Conservation (phyloP, 2,797 vertebrate species). For the Phaenicophaeus curvirostris region DNA sequence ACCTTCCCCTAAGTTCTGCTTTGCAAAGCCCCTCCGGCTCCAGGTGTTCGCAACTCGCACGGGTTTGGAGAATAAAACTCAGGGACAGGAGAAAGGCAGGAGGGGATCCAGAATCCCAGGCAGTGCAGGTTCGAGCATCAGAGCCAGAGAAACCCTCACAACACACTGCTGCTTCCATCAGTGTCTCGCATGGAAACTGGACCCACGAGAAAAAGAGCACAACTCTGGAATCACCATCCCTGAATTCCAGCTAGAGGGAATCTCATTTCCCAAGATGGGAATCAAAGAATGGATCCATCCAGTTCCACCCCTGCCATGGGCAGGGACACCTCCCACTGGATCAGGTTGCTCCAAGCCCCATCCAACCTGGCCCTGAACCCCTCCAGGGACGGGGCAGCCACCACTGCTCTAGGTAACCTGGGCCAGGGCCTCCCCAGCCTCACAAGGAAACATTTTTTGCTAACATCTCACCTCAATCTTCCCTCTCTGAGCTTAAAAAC, state of each 20-base stretch:
- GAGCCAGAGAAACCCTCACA: background rate
- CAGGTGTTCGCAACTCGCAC: background rate
- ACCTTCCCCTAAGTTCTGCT: background rate
- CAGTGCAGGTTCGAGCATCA: accelerated
- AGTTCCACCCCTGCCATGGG: too few species aligned
- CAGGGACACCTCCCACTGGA: too few species aligned
- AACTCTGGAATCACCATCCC: background rate
- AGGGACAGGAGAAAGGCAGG: background rate
- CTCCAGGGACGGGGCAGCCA: too few species aligned
- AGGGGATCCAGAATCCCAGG: background rate
- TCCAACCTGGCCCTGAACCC: too few species aligned
- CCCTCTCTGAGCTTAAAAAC: too few species aligned
- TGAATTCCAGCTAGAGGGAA: background rate
- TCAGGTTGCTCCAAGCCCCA: too few species aligned
- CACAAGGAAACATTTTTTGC: too few species aligned
- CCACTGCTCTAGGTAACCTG: too few species aligned
- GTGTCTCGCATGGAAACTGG: background rate
- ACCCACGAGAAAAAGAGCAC: background rate
- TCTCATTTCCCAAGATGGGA: background rate
- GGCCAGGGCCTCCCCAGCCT: too few species aligned
- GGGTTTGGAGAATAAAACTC: background rate
- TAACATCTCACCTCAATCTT: too few species aligned
- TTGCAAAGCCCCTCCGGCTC: background rate
- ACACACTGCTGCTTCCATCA: background rate
- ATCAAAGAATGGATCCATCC: background rate